Evolutionary conservation across 2,113 vertebrate genomes (phyloP), one percentile per base, ranked within the genome.

Genomic region (Scopus umbretta): DNA sequence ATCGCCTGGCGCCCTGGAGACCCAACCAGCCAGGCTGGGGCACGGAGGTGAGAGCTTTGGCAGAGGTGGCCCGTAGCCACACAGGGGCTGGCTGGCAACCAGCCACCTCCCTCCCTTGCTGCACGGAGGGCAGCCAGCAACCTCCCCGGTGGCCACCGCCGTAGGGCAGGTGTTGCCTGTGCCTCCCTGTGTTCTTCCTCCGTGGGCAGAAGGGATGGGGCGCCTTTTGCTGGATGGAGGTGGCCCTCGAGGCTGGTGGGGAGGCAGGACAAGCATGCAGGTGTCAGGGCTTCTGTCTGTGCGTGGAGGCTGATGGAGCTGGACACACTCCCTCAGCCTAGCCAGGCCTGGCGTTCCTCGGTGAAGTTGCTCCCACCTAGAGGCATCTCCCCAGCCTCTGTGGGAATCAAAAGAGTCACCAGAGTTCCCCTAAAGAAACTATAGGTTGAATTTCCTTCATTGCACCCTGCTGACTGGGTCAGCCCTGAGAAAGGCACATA

Each of bases 391-490:
- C 6, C 43, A 34, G 56, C 6, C 52, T 36, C 52, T 25, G 29
- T 5, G 6, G 17, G 38, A 7, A 22, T n/a, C n/a, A 38, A 34
- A 66, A 11, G 36, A 78, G 56, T 27, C 43, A 22, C 29, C 11
- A 18, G 47, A n/a, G 20, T 7, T 58, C 32, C 53, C 17, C 22
- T 34, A 4, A 59, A 58, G 55, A 49, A 62, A 56, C 23, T 8
- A 22, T 1, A 18, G 58, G 40, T 19, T 72, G 43, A 20, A 29
- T 87, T 72, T 78, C 45, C n/a, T 71, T 66, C 13, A 7, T 38
- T 1, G 0, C 16, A 34, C n/a, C 52, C 7, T 0, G 8, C 45
- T 16, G 43, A 25, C 7, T 1, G 2, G 18, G 34, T 11, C 56
- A 47, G 70, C 43, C 53, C 23, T 38, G 27, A 16, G 40, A 26